Evolutionary conservation across 1,140 invertebrate genomes (phyloP), one percentile per base, ranked within the genome.

Genomic region (Brachionus rubens): DNA sequence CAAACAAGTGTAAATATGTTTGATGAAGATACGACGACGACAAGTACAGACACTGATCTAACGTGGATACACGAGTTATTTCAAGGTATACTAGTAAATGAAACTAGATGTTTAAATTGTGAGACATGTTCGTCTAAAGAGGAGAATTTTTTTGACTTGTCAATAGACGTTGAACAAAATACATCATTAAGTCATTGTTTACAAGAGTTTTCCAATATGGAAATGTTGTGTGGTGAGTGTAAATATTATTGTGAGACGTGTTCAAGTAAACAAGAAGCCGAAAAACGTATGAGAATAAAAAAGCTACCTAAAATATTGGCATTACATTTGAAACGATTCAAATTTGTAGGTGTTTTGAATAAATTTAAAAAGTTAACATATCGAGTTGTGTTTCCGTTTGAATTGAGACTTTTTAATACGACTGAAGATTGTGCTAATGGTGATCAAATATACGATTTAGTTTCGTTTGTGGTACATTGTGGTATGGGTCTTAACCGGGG

Each of bases 11-110:
- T 28, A 50, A 76, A 62, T 79, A 67, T 50, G 16, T 75, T 56
- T 33, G 75, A 78, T 30, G 78, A 77, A 67, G 33, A 77, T 10
- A 4, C 19, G 12, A 72, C 9, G 5, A 50, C 43, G 14, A 24
- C 7, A 0, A 40, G 89, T 90, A 77, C 88, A 90, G 94, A 97
- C 79, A 92, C 93, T 21, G n/a, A n/a, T n/a, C n/a, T n/a, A n/a
- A 98, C 94, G 0, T 99, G 96, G 96, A 95, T 99, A 75, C 96
- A 98, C 83, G 96, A 99, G 87, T 98, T 99, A 81, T 99, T 99
- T 85, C 96, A 99, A 87, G 97, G 97, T 59, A 98, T 96, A 52
- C 87, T 99, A 47, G 99, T 96, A 6, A 98, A 96, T 84, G 97
- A 99, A 88, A 99, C 97, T 0, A 87, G 94, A 80, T 99, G 97